Evolutionary conservation across 1,140 invertebrate species (phyloP), one percentile per base, ranked within the genome.

Genomic region (Procambarus virginalis): DNA sequence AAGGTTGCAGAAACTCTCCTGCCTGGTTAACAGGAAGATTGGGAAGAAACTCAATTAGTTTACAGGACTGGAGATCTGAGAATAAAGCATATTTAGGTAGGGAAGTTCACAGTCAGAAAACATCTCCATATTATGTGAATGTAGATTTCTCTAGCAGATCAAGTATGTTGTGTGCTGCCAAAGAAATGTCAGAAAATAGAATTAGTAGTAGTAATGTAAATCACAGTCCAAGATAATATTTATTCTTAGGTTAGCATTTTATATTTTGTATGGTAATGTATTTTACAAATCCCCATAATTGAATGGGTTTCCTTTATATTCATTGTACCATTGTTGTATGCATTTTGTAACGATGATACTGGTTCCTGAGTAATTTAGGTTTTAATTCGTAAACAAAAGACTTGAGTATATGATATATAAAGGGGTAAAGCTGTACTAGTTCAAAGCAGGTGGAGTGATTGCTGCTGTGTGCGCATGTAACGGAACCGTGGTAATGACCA

Each of bases 91-190:
- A 55, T 22, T 58, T 22, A 22, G 70, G 45, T 48, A 76, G 70
- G 68, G 83, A 85, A 55, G 49, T 17, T 14, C 84, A 78, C 55
- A 81, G 64, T 51, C 86, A 60, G 1, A 88, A 88, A 78, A 78
- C 86, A 51, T 88, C 60, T 75, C 86, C 86, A 58, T 81, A 88
- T 81, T 88, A 88, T 58, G 86, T 88, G 6, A 88, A 88, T 88
- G 86, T 88, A n/a, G 86, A 88, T n/a, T 88, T 88, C 60, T 88
- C 68, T 34, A 60, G 55, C 14, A 88, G 78, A 73, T 80, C 86
- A 51, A 70, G 48, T 22, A 75, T 81, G 2, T 22, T 80, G 45
- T 78, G 58, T 9, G 34, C n/a, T 82, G 34, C 68, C 55, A 73
- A 46, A 45, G 86, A 46, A 73, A 48, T 14, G 4, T 4, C 14